Evolutionary conservation across 2,113 vertebrate species (phyloP).

Genomic region (Chaetorhynchus papuensis): DNA sequence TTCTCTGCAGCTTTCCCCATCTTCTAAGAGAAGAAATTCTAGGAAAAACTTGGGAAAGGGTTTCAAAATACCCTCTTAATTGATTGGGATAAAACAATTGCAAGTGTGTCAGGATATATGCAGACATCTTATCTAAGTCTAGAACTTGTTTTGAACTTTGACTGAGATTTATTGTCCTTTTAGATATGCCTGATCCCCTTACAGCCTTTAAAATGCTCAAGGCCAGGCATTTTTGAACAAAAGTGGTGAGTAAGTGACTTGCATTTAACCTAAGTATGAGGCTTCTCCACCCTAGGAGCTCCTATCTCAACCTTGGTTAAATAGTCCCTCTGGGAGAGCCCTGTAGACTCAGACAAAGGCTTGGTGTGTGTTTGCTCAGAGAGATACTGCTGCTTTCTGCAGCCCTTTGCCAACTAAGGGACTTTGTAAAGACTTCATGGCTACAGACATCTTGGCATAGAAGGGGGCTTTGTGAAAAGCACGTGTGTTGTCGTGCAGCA

Average conservation of each 20-base stretch:
- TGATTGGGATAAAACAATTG: not conserved
- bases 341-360: not conserved
- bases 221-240: not conserved
- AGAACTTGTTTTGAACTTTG: not conserved
- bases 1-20: not conserved
- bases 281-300: not conserved
- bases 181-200: not conserved
- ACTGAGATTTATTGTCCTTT: not conserved
- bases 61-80: not conserved
- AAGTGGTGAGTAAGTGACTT: not conserved
- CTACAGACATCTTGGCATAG: not conserved
- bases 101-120: not conserved
- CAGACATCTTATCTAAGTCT: not conserved
- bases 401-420: not conserved
- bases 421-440: not conserved
- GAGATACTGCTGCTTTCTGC: not conserved
- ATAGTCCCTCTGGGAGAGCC: not conserved
- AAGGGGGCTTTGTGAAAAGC: not conserved
- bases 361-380: not conserved
- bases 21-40: not conserved
- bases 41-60: not conserved
- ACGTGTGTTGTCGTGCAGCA: not conserved
- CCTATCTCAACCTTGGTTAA: not conserved
- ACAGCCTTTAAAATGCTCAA: not conserved
- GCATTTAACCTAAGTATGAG: not conserved